Conservation (phyloP, 64 coral and sea anemone genomes). For the Pocillopora verrucosa region DNA sequence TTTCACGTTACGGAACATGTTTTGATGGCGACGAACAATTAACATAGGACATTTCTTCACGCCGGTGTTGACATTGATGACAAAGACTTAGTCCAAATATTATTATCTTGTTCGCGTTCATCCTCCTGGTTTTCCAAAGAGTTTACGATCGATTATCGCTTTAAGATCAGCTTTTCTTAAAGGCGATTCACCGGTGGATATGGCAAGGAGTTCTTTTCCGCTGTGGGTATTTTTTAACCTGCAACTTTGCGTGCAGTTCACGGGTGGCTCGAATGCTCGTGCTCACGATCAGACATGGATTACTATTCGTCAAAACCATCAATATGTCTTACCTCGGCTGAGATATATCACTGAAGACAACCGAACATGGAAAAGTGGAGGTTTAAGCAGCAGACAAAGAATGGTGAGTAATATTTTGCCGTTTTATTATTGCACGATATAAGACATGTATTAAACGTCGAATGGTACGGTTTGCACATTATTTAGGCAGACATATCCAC, state of each 20-base stretch:
- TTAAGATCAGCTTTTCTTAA: neutral
- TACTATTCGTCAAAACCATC: neutral
- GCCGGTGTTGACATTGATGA: neutral
- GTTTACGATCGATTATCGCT: neutral
- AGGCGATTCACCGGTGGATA: neutral
- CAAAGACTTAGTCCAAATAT: neutral
- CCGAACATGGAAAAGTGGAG: neutral
- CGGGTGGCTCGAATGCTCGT: neutral
- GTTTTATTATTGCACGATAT: neutral
- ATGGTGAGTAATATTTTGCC: neutral
- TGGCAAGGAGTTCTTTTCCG: neutral
- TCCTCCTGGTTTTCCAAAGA: neutral
- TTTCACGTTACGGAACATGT: constrained; percentile 12
- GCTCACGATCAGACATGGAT: neutral
- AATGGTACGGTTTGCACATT: neutral
- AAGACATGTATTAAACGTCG: neutral
- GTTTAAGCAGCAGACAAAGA: neutral
- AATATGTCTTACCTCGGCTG: neutral
- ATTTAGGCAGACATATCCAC: neutral
- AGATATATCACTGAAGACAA: neutral
- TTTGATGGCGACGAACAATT: neutral
- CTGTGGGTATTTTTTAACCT: neutral
- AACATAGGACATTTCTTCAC: neutral
- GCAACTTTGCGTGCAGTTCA: neutral
- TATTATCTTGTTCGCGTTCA: neutral